phyloP scores from a whole-genome alignment of 2,113 vertebrate genomes.

The Lanius ludovicianus region DNA sequence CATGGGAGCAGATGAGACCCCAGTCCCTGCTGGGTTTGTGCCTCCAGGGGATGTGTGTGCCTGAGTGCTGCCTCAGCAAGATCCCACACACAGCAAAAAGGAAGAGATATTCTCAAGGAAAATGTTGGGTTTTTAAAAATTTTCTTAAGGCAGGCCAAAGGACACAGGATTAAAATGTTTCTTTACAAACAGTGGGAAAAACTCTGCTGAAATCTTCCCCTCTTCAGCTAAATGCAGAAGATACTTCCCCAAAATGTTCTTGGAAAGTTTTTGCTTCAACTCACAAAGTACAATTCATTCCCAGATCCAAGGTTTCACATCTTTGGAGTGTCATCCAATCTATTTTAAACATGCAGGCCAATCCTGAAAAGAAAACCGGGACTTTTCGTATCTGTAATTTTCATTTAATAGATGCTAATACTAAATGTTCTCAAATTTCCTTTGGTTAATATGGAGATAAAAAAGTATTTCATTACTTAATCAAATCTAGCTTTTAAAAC shows the following conservation, averaged over 20 bases:
- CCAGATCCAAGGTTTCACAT: not conserved
- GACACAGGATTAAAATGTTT: not conserved
- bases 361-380: not conserved
- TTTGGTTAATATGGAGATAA: not conserved
- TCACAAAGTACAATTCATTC: not conserved
- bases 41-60: not conserved
- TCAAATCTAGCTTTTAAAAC: not conserved
- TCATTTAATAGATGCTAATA: not conserved
- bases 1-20: not conserved
- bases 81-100: not conserved
- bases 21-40: not conserved
- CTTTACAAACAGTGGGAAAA: not conserved
- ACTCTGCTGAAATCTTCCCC: not conserved
- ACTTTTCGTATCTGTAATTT: not conserved
- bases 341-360: not conserved
- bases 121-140: accelerated
- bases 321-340: not conserved
- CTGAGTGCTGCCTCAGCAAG: not conserved
- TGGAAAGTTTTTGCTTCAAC: not conserved
- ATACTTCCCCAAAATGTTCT: not conserved
- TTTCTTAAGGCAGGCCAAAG: not conserved
- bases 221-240: not conserved
- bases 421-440: not conserved
- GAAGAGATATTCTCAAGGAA: not conserved
- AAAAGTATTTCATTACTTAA: not conserved